Conservation (phyloP, 2,797 vertebrate genomes). For the Gymnothorax javanicus region DNA sequence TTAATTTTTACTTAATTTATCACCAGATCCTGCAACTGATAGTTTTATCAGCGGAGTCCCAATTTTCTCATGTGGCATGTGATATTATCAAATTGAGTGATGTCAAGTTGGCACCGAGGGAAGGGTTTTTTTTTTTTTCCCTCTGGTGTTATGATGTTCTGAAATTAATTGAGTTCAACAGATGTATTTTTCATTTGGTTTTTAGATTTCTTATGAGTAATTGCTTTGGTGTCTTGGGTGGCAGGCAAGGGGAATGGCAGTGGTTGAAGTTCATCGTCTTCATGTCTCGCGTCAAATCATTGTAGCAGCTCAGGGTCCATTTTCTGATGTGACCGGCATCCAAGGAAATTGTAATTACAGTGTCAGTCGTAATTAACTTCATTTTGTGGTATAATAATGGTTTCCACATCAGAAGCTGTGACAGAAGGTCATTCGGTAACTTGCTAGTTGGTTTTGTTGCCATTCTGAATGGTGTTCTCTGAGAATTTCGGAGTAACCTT, state of each 20-base stretch:
- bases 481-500: conserved; percentile 11
- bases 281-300: conserved; percentile 26
- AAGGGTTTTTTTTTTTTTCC: conserved; percentile 44
- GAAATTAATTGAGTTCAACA: conserved; percentile 34
- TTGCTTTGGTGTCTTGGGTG: conserved; percentile 49
- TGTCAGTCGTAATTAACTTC: conserved; percentile 38
- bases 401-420: conserved; percentile 1
- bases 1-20: conserved; percentile 38
- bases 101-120: conserved; percentile 59
- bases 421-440: conserved; percentile 25
- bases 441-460: conserved; percentile 12
- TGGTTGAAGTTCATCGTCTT: conserved; percentile 45
- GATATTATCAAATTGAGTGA: conserved; percentile 59
- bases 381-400: conserved; percentile 22
- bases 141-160: conserved; percentile 52
- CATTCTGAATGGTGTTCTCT: neutral
- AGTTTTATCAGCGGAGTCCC: conserved; percentile 45
- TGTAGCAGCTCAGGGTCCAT: conserved; percentile 47
- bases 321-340: conserved; percentile 33
- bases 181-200: conserved; percentile 53
- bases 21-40: conserved; percentile 21
- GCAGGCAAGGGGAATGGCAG: conserved; percentile 19
- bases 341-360: conserved; percentile 42
- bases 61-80: conserved; percentile 33
- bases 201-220: conserved; percentile 56